These are phyloP conservation scores for Caiman crocodilus DNA, from an alignment of 2,797 vertebrate genomes.

Conservation along the genomic window DNA sequence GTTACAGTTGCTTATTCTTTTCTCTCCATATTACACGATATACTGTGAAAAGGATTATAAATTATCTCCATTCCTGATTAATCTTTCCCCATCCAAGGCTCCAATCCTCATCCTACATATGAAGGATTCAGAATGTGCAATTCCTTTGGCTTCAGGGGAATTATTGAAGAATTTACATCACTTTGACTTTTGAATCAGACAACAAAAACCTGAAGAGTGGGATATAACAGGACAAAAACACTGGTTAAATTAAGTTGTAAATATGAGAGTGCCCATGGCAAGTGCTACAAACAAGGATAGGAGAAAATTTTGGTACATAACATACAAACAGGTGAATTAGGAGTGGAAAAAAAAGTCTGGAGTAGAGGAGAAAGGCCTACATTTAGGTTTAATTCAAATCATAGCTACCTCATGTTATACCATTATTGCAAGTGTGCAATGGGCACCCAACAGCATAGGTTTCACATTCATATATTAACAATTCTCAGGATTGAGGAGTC, in stretches of 20 bases:
- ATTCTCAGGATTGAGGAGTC: neutral
- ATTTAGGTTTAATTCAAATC: neutral
- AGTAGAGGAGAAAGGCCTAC: neutral
- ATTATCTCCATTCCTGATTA: neutral
- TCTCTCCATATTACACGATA: neutral
- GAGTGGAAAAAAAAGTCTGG: neutral
- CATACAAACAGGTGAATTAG: neutral
- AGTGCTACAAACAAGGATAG: accelerated
- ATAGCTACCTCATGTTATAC: too few species aligned
- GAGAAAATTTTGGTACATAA: neutral
- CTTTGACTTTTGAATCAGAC: too few species aligned
- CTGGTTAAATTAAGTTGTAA: neutral
- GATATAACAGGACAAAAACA: neutral
- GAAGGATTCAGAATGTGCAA: neutral
- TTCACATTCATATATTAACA: neutral
- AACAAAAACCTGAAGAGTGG: neutral
- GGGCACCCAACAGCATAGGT: neutral
- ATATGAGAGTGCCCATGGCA: neutral
- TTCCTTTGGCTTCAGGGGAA: neutral
- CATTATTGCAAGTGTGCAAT: neutral
- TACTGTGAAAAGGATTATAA: neutral
- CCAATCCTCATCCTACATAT: neutral
- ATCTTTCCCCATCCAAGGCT: neutral
- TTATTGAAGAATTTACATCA: too few species aligned
- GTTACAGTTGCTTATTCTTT: neutral